Evolutionary conservation across 2,113 vertebrate genomes (phyloP), one percentile per base, ranked within the genome.

Genomic region (Pantherophis guttatus): DNA sequence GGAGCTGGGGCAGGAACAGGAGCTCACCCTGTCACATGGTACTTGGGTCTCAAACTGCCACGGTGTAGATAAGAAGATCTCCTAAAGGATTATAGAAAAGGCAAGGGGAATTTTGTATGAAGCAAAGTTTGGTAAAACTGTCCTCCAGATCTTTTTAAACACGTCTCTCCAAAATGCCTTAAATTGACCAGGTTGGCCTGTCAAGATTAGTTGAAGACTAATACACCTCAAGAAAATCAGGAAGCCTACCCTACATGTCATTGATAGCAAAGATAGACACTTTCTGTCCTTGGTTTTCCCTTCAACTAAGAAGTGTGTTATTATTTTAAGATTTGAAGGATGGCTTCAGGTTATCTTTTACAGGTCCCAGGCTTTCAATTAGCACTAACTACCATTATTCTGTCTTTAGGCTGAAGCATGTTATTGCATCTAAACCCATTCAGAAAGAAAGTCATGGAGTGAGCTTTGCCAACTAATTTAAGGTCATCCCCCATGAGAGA

Each of bases 341-440:
- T 8, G n/a, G 65, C 62, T 52, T 54, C 19, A 13, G 26, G 39
- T 44, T 53, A 75, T 55, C 9, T 54, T 54, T 81, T 54, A 54
- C 26, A 81, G 65, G 58, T 90, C 89, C 89, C 89, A 90, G 39
- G 50, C n/a, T 81, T 91, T 81, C 65, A 91, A 62, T 70, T 90
- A 90, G 58, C n/a, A 15, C 13, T 70, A 48, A 92, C 12, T 88
- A 85, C 7, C 39, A 58, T 58, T 57, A 44, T 75, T 93, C 7
- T 89, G 15, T 21, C 53, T 33, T 81, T 23, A 29, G 19, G 53
- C 44, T 81, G 21, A 52, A 90, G 6, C 65, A 91, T 54, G 24
- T 65, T 81, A 70, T 53, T 91, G 50, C 52, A 54, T 75, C 50
- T 81, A 54, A 54, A 81, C 75, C 75, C 33, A 81, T 24, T 24